Evolutionary conservation across 2,888 invertebrate genomes (phyloP).

Genomic region (Ryuthela nishihirai): DNA sequence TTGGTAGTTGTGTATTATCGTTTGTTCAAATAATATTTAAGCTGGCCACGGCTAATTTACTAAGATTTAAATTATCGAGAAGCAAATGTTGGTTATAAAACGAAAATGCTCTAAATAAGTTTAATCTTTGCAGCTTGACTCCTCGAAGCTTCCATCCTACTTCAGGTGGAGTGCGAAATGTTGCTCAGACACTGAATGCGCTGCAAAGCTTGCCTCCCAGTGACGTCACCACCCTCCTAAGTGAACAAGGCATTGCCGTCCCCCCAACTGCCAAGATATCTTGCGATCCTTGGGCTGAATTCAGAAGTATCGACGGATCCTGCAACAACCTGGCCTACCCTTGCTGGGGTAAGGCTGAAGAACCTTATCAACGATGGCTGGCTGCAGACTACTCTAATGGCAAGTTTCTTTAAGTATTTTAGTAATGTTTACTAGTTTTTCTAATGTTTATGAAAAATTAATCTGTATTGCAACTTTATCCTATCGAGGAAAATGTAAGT

Average conservation of each 20-base stretch:
- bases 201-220: neutral
- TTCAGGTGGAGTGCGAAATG: neutral
- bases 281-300: constrained; percentile 2
- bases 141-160: no score
- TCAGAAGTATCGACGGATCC: constrained; percentile 28
- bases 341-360: constrained; percentile 33
- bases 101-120: no score
- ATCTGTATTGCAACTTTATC: no score
- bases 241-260: neutral
- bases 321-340: constrained; percentile 31
- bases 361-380: constrained; percentile 30
- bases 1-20: no score
- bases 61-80: no score
- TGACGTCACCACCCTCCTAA: constrained; percentile 1
- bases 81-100: no score
- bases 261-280: neutral
- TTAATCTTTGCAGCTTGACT: neutral
- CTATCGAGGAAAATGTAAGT: no score
- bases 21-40: no score
- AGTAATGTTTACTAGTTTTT: no score
- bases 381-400: constrained; percentile 26
- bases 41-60: no score
- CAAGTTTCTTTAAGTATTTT: neutral
- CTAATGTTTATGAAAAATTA: no score
- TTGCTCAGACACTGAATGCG: neutral